Conservation (phyloP, 2,113 vertebrate species). For the Gnathonemus longibarbis region DNA sequence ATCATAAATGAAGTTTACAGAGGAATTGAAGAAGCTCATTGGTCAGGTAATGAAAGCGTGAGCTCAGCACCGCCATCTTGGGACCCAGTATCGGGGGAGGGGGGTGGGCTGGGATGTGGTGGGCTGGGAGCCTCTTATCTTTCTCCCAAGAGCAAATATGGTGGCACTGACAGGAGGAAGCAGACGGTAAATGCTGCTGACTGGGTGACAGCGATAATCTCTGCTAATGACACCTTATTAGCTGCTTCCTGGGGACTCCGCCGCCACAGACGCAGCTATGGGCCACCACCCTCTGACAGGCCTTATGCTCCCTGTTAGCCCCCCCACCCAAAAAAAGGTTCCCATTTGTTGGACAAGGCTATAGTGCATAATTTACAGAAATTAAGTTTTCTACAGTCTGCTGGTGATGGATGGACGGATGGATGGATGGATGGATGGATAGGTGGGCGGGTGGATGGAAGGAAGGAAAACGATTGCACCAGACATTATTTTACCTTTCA, state of each 20-base stretch:
- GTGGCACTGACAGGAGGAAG: conserved; percentile 45
- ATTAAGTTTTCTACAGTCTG: neutral
- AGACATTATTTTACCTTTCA: neutral
- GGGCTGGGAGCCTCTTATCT: neutral
- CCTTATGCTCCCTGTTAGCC: conserved; percentile 16
- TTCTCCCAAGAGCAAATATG: conserved; percentile 31
- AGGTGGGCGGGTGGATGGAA: no score
- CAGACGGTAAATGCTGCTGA: conserved; percentile 51
- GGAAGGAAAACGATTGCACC: neutral
- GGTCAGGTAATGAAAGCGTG: neutral
- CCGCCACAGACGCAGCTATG: conserved; percentile 36
- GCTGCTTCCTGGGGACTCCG: conserved; percentile 46
- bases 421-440: neutral
- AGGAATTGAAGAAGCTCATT: neutral
- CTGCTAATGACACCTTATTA: conserved; percentile 59
- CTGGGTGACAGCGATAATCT: conserved; percentile 60
- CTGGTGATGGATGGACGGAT: neutral
- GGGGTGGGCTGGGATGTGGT: neutral
- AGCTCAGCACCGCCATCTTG: neutral
- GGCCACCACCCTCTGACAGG: conserved; percentile 46
- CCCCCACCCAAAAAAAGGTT: neutral
- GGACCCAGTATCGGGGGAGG: neutral
- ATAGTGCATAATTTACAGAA: neutral
- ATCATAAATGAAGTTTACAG: neutral
- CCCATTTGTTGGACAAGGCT: neutral